These are phyloP conservation scores for Philonicus albiceps DNA, from an alignment of 2,888 invertebrate genomes.

Conservation along the genomic window DNA sequence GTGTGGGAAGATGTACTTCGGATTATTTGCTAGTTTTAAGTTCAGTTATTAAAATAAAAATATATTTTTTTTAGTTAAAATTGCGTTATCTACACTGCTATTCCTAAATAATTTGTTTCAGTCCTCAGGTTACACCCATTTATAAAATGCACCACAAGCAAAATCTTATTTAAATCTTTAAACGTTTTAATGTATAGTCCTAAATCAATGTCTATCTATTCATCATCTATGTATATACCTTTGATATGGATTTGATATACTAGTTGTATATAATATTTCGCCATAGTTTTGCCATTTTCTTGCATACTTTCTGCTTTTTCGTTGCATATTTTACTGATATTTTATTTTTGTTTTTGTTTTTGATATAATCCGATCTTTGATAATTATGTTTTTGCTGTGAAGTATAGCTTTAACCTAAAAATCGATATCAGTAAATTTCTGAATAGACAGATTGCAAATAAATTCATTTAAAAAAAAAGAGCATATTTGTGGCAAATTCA, in stretches of 20 bases:
- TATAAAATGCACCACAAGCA: too few species aligned
- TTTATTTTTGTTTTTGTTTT: neutral
- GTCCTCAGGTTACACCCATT: too few species aligned
- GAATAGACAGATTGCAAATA: too few species aligned
- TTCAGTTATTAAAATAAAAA: too few species aligned
- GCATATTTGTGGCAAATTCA: neutral
- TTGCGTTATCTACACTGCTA: too few species aligned
- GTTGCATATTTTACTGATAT: neutral
- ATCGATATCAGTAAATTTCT: neutral
- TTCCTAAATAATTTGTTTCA: too few species aligned
- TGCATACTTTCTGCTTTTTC: neutral
- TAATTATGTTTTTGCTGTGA: neutral
- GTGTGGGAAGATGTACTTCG: too few species aligned
- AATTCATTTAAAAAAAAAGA: too few species aligned
- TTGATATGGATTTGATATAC: neutral
- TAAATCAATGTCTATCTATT: neutral
- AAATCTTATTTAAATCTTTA: too few species aligned
- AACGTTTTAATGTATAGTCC: too few species aligned
- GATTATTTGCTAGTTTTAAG: too few species aligned
- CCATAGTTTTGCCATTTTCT: neutral
- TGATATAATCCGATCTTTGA: neutral
- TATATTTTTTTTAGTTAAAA: too few species aligned
- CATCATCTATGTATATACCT: neutral
- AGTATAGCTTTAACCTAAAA: neutral
- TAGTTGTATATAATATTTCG: neutral